phyloP scores from a whole-genome alignment of 2,797 vertebrate species.

The Iguana delicatissima region DNA sequence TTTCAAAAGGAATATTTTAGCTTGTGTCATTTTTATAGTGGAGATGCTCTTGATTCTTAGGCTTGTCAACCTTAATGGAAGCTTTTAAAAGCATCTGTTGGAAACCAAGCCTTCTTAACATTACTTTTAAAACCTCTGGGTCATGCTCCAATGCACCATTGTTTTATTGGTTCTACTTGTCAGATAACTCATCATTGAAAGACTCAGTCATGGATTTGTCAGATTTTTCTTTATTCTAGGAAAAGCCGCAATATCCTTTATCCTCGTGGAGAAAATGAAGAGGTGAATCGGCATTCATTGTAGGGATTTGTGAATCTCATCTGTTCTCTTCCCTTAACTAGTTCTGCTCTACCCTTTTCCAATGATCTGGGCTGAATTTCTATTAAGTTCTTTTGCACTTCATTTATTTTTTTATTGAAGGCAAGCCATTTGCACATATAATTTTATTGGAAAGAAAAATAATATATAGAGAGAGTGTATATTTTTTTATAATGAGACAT shows the following conservation, averaged over 20 bases:
- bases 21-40: not conserved
- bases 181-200: conserved; percentile 22
- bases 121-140: conserved; percentile 18
- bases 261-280: not conserved
- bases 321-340: not conserved
- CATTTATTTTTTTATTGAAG: not conserved
- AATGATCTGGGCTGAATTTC: not conserved
- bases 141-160: conserved; percentile 22
- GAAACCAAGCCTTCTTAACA: conserved; percentile 46
- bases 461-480: not conserved
- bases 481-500: no score
- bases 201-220: not conserved
- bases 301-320: not conserved
- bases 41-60: conserved; percentile 17
- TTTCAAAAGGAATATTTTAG: conserved; percentile 41
- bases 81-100: conserved; percentile 2
- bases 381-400: not conserved
- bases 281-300: not conserved
- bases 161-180: conserved; percentile 19
- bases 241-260: not conserved
- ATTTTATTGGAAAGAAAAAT: not conserved
- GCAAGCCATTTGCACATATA: no score
- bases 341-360: not conserved
- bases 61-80: conserved; percentile 26
- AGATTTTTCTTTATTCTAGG: conserved; percentile 15